phyloP scores from a whole-genome alignment of 2,888 invertebrate species.

The Atethmia centrago region DNA sequence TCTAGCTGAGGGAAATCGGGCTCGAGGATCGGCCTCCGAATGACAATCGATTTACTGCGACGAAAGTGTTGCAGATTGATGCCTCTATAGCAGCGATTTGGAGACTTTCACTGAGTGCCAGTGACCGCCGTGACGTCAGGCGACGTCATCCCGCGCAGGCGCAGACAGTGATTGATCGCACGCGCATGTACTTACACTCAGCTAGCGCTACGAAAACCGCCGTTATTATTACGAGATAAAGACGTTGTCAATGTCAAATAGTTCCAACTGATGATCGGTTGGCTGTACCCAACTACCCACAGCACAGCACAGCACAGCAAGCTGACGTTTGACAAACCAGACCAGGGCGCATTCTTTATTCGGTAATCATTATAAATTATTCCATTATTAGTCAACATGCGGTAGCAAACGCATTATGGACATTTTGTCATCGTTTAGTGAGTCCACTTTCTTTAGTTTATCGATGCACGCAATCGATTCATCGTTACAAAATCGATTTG shows the following conservation, averaged over 20 bases:
- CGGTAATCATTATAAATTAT: slow-evolving; percentile 52
- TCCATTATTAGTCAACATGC: slow-evolving; percentile 43
- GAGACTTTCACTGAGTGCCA: slow-evolving; percentile 84
- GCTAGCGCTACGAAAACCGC: background rate
- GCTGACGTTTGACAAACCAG: slow-evolving; percentile 42
- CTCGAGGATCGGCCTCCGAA: slow-evolving; percentile 76
- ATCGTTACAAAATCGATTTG: slow-evolving; percentile 57
- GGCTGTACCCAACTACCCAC: background rate
- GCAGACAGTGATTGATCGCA: slow-evolving; percentile 53
- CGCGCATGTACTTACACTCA: slow-evolving; percentile 4
- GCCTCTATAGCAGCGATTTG: slow-evolving; percentile 74
- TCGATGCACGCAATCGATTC: slow-evolving; percentile 57
- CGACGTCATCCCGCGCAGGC: slow-evolving; percentile 64
- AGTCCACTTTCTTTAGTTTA: slow-evolving; percentile 59
- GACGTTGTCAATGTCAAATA: background rate
- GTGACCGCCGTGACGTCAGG: slow-evolving; percentile 75
- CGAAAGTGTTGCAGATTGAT: slow-evolving; percentile 87
- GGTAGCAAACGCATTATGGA: slow-evolving; percentile 26
- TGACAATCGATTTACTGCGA: slow-evolving; percentile 84
- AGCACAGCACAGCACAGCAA: background rate
- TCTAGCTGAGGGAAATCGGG: slow-evolving; percentile 76
- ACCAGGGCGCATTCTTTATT: slow-evolving; percentile 33
- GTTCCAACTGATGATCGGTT: background rate
- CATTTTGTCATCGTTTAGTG: slow-evolving; percentile 49
- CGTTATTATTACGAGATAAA: background rate